Evolutionary conservation across 2,113 vertebrate genomes (phyloP).

Genomic region (Siphamia tubifer): DNA sequence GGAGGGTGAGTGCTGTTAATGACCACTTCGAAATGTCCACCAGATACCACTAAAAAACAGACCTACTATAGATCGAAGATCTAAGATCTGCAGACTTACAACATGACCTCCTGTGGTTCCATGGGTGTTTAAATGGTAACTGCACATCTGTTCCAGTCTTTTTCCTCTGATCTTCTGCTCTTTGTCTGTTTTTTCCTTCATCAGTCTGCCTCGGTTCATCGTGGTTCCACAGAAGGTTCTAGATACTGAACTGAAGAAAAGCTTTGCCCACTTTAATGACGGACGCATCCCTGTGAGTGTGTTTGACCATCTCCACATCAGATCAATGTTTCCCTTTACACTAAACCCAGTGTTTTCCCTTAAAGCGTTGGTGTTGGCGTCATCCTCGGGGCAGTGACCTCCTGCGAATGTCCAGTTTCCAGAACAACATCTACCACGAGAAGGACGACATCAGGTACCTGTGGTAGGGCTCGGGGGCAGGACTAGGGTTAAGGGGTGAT

Average conservation of each 20-base stretch:
- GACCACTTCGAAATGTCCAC: conserved; percentile 94
- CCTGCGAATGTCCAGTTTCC: conserved; percentile 87
- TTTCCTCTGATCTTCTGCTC: not conserved
- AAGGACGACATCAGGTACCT: conserved; percentile 90
- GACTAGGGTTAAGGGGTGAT: no score
- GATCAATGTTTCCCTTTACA: no score
- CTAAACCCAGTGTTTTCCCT: conserved; percentile 1
- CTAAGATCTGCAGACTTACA: no score
- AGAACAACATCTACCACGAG: conserved; percentile 89
- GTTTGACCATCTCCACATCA: not conserved
- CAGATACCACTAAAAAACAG: no score
- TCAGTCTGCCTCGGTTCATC: conserved; percentile 86
- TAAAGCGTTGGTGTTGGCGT: conserved; percentile 90
- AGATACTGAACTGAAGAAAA: conserved; percentile 90
- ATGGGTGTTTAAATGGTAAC: no score
- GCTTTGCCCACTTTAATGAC: conserved; percentile 90
- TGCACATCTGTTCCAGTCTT: no score
- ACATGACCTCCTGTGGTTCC: no score
- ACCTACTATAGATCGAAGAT: no score
- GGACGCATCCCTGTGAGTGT: conserved; percentile 90
- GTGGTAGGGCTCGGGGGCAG: no score
- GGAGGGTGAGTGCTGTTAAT: conserved; percentile 91
- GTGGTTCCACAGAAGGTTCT: conserved; percentile 88
- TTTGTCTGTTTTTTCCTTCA: not conserved
- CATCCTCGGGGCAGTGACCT: conserved; percentile 88